Conservation (phyloP, 1,140 invertebrate genomes). For the Palaemon carinicauda region DNA sequence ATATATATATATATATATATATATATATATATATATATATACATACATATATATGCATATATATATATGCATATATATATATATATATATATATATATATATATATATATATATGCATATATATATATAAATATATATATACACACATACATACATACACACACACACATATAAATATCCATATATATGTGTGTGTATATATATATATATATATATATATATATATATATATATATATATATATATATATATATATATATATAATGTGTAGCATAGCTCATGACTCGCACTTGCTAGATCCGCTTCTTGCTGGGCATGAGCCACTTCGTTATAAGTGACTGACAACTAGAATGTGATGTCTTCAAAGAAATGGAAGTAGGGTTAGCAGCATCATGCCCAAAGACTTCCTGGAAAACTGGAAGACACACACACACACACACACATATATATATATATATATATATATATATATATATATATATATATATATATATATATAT, state of each 20-base stretch:
- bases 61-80: too few relatives aligned
- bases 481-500: constrained; percentile 12
- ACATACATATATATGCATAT: not conserved
- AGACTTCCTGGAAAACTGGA: not conserved
- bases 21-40: constrained; percentile 16
- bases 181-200: too few relatives aligned
- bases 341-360: too few relatives aligned
- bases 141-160: too few relatives aligned
- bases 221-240: not conserved
- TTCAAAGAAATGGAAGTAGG: too few relatives aligned
- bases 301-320: too few relatives aligned
- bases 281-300: too few relatives aligned
- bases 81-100: not conserved
- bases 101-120: not conserved
- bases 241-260: constrained; percentile 23
- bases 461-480: constrained; percentile 12
- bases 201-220: not conserved
- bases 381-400: too few relatives aligned
- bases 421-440: not conserved
- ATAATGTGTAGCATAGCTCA: too few relatives aligned
- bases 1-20: not conserved
- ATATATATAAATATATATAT: constrained; percentile 20
- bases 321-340: too few relatives aligned
- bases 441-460: constrained; percentile 2
- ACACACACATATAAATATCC: too few relatives aligned